Evolutionary conservation across 2,797 vertebrate genomes (phyloP).

Genomic region (Ctenopoma kingsleyae): DNA sequence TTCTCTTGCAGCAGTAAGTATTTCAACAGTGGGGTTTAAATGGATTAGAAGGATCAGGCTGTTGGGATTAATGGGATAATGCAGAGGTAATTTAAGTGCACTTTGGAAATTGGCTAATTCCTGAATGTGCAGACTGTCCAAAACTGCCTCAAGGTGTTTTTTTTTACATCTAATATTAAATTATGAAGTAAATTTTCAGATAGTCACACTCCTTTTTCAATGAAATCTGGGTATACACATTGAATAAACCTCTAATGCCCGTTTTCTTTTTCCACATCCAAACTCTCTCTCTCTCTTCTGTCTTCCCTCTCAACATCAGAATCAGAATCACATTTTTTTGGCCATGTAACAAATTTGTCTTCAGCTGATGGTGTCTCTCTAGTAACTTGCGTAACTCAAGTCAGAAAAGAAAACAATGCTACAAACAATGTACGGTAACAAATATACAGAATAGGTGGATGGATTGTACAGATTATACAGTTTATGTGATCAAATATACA

Average conservation of each 20-base stretch:
- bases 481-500: too few relatives aligned
- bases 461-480: too few relatives aligned
- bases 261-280: neutral
- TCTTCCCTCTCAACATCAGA: neutral
- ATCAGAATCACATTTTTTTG: too few relatives aligned
- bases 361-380: too few relatives aligned
- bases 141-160: neutral
- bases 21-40: conserved; percentile 64
- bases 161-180: neutral
- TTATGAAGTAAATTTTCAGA: too few relatives aligned
- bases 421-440: too few relatives aligned
- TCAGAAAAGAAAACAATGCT: too few relatives aligned
- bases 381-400: too few relatives aligned
- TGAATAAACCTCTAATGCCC: neutral
- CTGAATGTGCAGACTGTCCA: neutral
- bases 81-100: conserved; percentile 12
- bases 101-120: conserved; percentile 6
- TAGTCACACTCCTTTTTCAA: neutral
- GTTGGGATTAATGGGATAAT: conserved; percentile 52
- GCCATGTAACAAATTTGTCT: too few relatives aligned
- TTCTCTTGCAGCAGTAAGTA: conserved; percentile 44
- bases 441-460: too few relatives aligned
- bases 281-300: neutral
- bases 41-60: conserved; percentile 67
- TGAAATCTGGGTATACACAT: neutral